Conservation (phyloP, 2,888 invertebrate species). For the Plutella xylostella region DNA sequence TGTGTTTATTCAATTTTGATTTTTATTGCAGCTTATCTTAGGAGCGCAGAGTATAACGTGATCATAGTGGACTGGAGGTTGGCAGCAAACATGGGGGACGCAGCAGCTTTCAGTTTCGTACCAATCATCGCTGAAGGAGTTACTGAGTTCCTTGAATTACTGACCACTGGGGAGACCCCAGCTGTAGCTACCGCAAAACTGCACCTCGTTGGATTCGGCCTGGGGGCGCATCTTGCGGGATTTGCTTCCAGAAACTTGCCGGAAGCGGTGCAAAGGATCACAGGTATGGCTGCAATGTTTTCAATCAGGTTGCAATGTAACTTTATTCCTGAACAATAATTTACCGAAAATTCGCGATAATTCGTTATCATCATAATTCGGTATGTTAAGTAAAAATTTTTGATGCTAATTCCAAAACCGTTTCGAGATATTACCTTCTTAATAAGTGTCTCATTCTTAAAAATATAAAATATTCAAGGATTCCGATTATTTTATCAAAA, state of each 20-base stretch:
- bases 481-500: too few relatives aligned
- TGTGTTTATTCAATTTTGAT: not conserved
- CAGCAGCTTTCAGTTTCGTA: conserved; percentile 3
- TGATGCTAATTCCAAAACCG: too few relatives aligned
- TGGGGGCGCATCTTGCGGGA: conserved; percentile 17
- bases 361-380: too few relatives aligned
- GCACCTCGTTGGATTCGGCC: conserved; percentile 16
- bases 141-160: conserved; percentile 10
- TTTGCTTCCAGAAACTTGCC: conserved; percentile 12
- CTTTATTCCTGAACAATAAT: too few relatives aligned
- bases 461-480: too few relatives aligned
- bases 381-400: too few relatives aligned
- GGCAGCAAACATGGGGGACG: conserved; percentile 11
- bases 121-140: conserved; percentile 8
- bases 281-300: conserved; percentile 14
- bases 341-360: too few relatives aligned
- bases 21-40: conserved; percentile 12
- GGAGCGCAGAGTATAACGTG: conserved; percentile 3
- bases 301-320: too few relatives aligned
- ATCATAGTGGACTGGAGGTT: conserved; percentile 14
- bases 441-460: too few relatives aligned
- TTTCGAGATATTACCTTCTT: too few relatives aligned
- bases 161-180: conserved; percentile 3
- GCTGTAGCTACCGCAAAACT: not conserved
- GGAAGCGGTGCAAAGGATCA: conserved; percentile 12